A percentile compares a stretch with the other conserved stretches of the same genome.
These are phyloP conservation scores for Heterodera carotae DNA, from an alignment of 1,140 invertebrate genomes.

Conservation along the genomic window DNA sequence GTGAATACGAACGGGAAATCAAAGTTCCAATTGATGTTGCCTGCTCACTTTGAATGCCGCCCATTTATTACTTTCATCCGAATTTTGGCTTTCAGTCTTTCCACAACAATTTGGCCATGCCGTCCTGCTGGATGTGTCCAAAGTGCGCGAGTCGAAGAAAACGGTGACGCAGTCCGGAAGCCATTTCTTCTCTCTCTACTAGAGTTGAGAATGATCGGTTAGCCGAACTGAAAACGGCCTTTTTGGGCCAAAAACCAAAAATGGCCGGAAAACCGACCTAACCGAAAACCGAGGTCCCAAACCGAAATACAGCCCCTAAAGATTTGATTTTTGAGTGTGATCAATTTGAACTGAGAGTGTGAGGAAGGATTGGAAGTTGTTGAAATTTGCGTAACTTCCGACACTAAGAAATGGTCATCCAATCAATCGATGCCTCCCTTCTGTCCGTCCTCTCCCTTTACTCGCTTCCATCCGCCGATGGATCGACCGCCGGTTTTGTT, in stretches of 20 bases:
- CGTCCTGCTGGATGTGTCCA: neutral
- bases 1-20: neutral
- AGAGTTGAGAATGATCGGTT: neutral
- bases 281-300: too few species aligned
- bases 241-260: neutral
- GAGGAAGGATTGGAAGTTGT: too few species aligned
- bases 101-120: neutral
- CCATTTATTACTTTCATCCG: slow-evolving; percentile 7
- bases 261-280: too few species aligned
- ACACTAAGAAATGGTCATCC: too few species aligned
- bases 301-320: too few species aligned
- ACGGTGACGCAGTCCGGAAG: neutral
- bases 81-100: neutral
- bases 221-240: neutral
- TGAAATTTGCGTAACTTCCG: too few species aligned
- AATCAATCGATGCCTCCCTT: too few species aligned
- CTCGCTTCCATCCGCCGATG: too few species aligned
- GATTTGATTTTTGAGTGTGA: too few species aligned
- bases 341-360: too few species aligned
- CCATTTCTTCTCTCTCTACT: slow-evolving; percentile 16
- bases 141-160: slow-evolving; percentile 21
- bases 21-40: neutral
- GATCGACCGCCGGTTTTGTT: too few species aligned
- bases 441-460: too few species aligned
- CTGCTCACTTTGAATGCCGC: slow-evolving; percentile 17